Base-by-base conservation (phyloP, 1,140 invertebrate genomes). In the Euura saliciscinereae region DNA sequence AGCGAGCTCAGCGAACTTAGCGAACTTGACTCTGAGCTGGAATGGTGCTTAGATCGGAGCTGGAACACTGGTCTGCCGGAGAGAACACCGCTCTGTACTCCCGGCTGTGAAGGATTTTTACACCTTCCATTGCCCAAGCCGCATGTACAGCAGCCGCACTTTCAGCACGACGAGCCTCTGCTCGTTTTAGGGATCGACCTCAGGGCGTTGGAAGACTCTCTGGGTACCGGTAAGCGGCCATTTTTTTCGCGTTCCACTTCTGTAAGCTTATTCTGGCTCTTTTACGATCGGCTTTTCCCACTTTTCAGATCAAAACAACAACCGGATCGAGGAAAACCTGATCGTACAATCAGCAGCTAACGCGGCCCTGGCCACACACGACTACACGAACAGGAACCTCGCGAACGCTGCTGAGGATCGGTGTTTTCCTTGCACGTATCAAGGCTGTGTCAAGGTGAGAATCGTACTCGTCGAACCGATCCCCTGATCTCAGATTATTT, bases 391-490 rank as follows among this genome's bases (percentile, higher is more conserved):
- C 78, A 83, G 86, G 44, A 86, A 75, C 67, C 76, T 85, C 43
- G 77, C 77, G 42, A 83, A 83, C 43, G 78, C 82, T 13, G 77
- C 78, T 2, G 87, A 88, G 4, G 86, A 87, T 75, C 81, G 86
- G 72, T 90, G 91, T 65, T 93, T 92, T 80, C 89, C 89, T 28
- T 93, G 92, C 78, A 90, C 90, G 2, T 92, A 92, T 77, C 83
- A 87, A 77, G 86, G 85, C 44, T 88, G 87, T 71, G 74, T 83
- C 42, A 88, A 88, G 81, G 86, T 84, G 74, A 70, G 10, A 28
- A 28, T 28, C 28, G 28, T 28, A 28, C 28, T 28, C 28, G 28
- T 28, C 28, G 28, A 28, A 28, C 1, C 28, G 28, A 28, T 1
- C 28, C 28, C 0, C 28, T 28, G 28, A 28, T 28, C 28, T 28